phyloP scores from a whole-genome alignment of 2,797 vertebrate species.

The Miichthys miiuy region DNA sequence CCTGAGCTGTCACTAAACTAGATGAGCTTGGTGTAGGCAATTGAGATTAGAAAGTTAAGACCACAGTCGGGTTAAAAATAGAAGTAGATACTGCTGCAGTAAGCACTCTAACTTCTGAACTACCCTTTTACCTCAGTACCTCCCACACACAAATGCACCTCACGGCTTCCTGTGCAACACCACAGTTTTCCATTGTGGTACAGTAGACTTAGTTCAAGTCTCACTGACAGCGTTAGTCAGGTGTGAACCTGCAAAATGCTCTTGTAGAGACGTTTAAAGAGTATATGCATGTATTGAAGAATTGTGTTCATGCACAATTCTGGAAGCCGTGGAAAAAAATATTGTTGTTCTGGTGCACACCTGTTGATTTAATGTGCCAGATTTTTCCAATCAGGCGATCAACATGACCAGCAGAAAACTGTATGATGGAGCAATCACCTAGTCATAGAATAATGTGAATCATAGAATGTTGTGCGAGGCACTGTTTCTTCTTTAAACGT shows the following conservation, averaged over 20 bases:
- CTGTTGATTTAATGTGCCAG: not conserved
- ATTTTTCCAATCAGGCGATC: not conserved
- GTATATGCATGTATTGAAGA: not conserved
- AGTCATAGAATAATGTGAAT: not conserved
- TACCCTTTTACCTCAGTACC: slow-evolving; percentile 70
- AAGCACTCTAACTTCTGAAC: slow-evolving; percentile 77
- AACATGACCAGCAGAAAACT: not conserved
- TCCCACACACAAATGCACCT: slow-evolving; percentile 75
- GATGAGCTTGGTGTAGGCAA: slow-evolving; percentile 32
- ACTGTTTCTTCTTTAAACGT: not conserved
- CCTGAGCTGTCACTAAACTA: slow-evolving; percentile 23
- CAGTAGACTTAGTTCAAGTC: slow-evolving; percentile 24
- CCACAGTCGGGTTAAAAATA: slow-evolving; percentile 79
- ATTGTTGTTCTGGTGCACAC: not conserved
- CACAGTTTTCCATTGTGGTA: slow-evolving; percentile 83
- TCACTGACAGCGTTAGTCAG: slow-evolving; percentile 42
- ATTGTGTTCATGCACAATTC: not conserved
- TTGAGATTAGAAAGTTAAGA: slow-evolving; percentile 62
- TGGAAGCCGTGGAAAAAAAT: no score
- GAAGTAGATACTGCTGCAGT: slow-evolving; percentile 65
- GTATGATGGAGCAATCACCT: not conserved
- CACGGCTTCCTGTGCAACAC: slow-evolving; percentile 82
- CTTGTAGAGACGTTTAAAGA: slow-evolving; percentile 5
- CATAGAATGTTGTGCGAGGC: not conserved
- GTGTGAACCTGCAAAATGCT: slow-evolving; percentile 43